A percentile compares a stretch with the other conserved stretches of the same genome.
Conservation (phyloP, 2,113 vertebrate genomes). For the Lasiurus cinereus region DNA sequence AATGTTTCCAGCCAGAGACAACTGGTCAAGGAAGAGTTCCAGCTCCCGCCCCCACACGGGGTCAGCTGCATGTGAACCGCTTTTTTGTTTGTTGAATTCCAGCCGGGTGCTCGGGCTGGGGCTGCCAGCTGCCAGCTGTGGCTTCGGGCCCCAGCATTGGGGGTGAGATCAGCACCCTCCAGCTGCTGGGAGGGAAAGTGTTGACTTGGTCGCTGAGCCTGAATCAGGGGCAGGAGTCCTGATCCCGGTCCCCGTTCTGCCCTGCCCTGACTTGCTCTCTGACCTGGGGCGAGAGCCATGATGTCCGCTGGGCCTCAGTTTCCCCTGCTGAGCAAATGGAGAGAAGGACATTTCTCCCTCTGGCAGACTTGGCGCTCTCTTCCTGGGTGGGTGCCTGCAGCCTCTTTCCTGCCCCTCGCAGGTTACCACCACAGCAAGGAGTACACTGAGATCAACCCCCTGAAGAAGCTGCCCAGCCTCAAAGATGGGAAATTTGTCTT, state of each 20-base stretch:
- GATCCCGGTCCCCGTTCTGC: neutral
- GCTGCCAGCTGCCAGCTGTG: too few relatives aligned
- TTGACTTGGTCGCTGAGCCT: neutral
- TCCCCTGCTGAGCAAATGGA: neutral
- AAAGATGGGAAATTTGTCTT: constrained; percentile 78
- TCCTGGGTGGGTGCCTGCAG: neutral
- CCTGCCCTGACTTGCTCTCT: neutral
- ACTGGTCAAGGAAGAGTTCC: neutral
- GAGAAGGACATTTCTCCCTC: neutral
- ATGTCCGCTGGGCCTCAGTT: neutral
- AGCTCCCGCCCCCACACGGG: too few relatives aligned
- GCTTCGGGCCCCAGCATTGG: neutral
- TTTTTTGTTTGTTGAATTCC: neutral
- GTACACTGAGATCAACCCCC: constrained; percentile 71
- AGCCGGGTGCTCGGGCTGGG: neutral
- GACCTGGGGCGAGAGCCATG: neutral
- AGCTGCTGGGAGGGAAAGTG: neutral
- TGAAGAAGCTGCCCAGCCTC: constrained; percentile 78
- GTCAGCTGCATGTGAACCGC: rapidly evolving
- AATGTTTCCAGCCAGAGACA: neutral
- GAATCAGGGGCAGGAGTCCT: neutral
- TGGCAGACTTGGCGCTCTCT: neutral
- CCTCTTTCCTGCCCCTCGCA: constrained; percentile 9
- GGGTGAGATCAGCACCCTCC: neutral
- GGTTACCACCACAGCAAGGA: constrained; percentile 81